phyloP scores from a whole-genome alignment of 2,797 vertebrate species.

The Microctenopoma steveboyesi region DNA sequence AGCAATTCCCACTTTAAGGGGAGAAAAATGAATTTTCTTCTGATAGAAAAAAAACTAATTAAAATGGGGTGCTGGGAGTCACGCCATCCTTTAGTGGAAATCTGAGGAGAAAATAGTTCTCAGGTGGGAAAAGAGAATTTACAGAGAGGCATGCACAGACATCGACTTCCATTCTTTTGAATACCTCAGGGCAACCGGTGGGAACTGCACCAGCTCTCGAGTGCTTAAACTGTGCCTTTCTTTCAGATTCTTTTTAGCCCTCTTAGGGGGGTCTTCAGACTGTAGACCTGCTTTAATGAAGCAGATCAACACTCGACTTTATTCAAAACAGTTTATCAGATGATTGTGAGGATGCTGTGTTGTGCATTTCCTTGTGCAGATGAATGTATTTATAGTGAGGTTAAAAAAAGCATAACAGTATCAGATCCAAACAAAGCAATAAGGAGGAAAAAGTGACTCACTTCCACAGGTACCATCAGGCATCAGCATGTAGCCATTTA shows the following conservation, averaged over 20 bases:
- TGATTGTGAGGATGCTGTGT: conserved; percentile 50
- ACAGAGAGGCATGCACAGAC: conserved; percentile 69
- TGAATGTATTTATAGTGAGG: conserved; percentile 18
- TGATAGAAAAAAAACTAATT: conserved; percentile 45
- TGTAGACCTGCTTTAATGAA: conserved; percentile 42
- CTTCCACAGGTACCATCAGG: conserved; percentile 94
- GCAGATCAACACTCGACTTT: conserved; percentile 54
- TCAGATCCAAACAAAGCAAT: conserved; percentile 25
- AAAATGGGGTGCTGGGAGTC: conserved; percentile 44
- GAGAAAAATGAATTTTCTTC: conserved; percentile 20
- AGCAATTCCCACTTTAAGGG: conserved; percentile 39
- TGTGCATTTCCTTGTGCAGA: conserved; percentile 23
- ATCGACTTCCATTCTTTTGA: conserved; percentile 45
- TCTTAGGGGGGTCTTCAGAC: conserved; percentile 46
- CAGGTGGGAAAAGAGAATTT: conserved; percentile 55
- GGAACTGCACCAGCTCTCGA: conserved; percentile 54
- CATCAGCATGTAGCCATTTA: conserved; percentile 93
- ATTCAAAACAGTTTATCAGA: conserved; percentile 72
- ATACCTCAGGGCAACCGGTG: conserved; percentile 68
- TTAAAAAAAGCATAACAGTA: conserved; percentile 6
- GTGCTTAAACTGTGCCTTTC: conserved; percentile 58
- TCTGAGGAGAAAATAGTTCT: conserved; percentile 59
- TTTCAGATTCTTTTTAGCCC: conserved; percentile 63
- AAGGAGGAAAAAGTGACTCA: conserved; percentile 68
- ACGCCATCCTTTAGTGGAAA: conserved; percentile 38